Evolutionary conservation across 2,113 vertebrate species (phyloP), one percentile per base, ranked within the genome.

Genomic region (Chaetodon auriga): DNA sequence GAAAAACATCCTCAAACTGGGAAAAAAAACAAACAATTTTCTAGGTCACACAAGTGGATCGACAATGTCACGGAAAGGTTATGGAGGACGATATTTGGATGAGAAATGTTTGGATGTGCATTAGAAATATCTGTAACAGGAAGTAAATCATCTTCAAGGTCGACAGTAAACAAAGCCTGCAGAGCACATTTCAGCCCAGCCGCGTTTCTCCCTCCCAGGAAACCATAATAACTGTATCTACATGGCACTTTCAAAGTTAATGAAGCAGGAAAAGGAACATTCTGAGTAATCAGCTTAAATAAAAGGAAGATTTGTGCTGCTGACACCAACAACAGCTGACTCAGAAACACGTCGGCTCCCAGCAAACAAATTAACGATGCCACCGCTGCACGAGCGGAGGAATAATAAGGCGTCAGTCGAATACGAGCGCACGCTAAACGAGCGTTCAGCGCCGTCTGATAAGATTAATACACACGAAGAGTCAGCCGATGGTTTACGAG

Each of bases 321-420:
- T 68, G 64, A 78, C 81, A 38, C 41, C 79, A 18, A 51, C 3
- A 65, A 74, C 43, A 55, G 49, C 68, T 54, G 68, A 80, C 48
- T 64, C 53, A 51, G 7, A 75, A 75, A 57, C 73, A 77, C 5
- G 35, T n/a, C 18, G 18, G 25, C 54, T 72, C 57, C 51, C 43
- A 41, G 66, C 58, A 68, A 77, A 78, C 75, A 78, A 46, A 78
- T 61, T 8, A 73, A 30, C 30, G 36, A 60, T 6, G 35, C 68
- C n/a, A 0, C 75, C 25, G 13, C 61, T 7, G 81, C 68, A 36
- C 57, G 69, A 84, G 38, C 38, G 69, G 82, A 58, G 55, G 23
- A 79, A 75, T 75, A 79, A 84, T 49, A 46, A 84, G 57, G 55
- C 57, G 76, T 69, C 76, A 63, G 63, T 69, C 48, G 7, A 46